phyloP scores from a whole-genome alignment of 2,888 invertebrate genomes.

The Agonopterix alstromeriana region DNA sequence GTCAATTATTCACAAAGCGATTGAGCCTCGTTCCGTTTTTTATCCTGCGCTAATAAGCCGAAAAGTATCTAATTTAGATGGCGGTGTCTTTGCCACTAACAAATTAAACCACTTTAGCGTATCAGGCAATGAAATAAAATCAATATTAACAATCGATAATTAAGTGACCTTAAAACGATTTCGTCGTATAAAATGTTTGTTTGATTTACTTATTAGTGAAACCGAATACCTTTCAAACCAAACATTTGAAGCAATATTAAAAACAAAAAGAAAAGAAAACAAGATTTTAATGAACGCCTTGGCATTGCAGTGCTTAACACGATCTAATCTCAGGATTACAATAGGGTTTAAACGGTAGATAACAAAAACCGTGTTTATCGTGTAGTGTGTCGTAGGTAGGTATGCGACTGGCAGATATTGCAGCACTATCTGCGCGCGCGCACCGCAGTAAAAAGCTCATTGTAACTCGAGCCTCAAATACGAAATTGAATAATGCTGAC shows the following conservation, averaged over 20 bases:
- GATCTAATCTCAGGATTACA: constrained; percentile 44
- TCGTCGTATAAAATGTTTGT: constrained; percentile 45
- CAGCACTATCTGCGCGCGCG: constrained; percentile 61
- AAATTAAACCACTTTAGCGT: constrained; percentile 75
- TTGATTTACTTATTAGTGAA: constrained; percentile 28
- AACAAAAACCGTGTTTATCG: constrained; percentile 45
- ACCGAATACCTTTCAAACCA: background rate
- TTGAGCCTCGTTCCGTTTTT: constrained; percentile 62
- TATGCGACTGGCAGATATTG: constrained; percentile 26
- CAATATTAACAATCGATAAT: constrained; percentile 74
- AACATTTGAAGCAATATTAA: background rate
- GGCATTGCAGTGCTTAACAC: constrained; percentile 29
- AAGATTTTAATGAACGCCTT: constrained; percentile 14
- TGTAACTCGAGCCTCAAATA: constrained; percentile 75
- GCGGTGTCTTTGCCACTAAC: constrained; percentile 73
- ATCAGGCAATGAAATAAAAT: constrained; percentile 65
- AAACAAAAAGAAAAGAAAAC: background rate
- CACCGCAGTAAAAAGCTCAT: constrained; percentile 70
- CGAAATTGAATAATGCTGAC: constrained; percentile 77
- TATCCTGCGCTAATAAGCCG: constrained; percentile 68
- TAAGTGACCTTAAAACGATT: constrained; percentile 64
- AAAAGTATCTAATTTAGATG: constrained; percentile 71
- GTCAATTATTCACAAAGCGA: constrained; percentile 75
- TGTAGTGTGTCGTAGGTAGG: background rate
- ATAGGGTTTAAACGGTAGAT: constrained; percentile 47